Percentiles rank a stretch among this genome's conserved stretches.
Evolutionary conservation across 2,113 vertebrate species (phyloP).

Genomic region (Campylomormyrus numenius): DNA sequence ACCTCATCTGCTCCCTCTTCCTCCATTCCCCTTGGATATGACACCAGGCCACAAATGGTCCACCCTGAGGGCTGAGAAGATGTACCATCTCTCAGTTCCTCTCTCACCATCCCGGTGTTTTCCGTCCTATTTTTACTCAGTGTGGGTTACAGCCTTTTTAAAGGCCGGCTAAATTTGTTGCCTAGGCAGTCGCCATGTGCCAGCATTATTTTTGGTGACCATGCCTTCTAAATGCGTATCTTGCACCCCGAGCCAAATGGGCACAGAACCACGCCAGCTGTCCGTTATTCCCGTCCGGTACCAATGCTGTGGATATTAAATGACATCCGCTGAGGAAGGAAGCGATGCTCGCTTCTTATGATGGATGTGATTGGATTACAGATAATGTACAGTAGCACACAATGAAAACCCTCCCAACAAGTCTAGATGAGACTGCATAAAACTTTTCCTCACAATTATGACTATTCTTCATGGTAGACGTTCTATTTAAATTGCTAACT

Average conservation of each 20-base stretch:
- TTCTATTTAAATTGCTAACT: background rate
- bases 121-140: conserved; percentile 35
- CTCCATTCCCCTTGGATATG: background rate
- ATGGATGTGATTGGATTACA: background rate
- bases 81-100: background rate
- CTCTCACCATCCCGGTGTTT: background rate
- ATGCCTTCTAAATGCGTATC: conserved; percentile 54
- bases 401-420: background rate
- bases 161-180: conserved; percentile 43
- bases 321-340: background rate
- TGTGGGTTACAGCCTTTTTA: conserved; percentile 41
- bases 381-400: background rate
- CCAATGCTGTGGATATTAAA: background rate
- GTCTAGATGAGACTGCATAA: background rate
- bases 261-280: conserved; percentile 55
- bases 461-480: background rate
- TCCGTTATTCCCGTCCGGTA: conserved; percentile 27
- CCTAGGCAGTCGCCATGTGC: conserved; percentile 44
- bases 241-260: conserved; percentile 61
- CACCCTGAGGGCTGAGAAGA: background rate
- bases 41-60: background rate
- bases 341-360: background rate
- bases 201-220: conserved; percentile 48
- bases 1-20: background rate
- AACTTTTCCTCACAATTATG: background rate